Percentiles rank a stretch among this genome's conserved stretches.
Evolutionary conservation across 2,113 vertebrate species (phyloP).

Genomic region (Mesocricetus auratus): DNA sequence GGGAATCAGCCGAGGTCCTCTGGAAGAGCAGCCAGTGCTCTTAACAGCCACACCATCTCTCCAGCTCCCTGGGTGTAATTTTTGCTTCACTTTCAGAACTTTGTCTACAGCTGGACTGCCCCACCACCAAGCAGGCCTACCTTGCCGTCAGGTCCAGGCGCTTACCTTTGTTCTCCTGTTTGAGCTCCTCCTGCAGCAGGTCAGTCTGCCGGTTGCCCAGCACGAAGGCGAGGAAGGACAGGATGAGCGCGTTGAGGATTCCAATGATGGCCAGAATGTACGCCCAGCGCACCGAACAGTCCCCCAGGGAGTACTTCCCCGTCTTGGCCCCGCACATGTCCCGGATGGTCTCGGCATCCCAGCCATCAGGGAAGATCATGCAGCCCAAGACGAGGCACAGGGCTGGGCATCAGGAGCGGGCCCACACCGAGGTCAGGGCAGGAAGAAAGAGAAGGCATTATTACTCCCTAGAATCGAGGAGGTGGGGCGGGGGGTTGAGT

Average conservation of each 20-base stretch:
- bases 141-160: accelerated
- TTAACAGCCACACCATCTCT: not conserved
- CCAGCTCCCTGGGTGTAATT: not conserved
- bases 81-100: not conserved
- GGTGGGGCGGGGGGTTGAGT: too few relatives aligned
- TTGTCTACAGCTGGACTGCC: accelerated
- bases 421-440: not conserved
- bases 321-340: slow-evolving; percentile 96
- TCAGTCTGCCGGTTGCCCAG: slow-evolving; percentile 96
- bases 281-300: slow-evolving; percentile 96
- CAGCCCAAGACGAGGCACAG: slow-evolving; percentile 96
- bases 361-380: slow-evolving; percentile 96
- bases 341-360: slow-evolving; percentile 95
- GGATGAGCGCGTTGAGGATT: slow-evolving; percentile 96
- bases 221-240: slow-evolving; percentile 96
- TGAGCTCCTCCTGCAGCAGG: slow-evolving; percentile 93
- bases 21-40: not conserved
- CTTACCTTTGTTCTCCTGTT: slow-evolving; percentile 93
- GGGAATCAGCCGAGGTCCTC: not conserved
- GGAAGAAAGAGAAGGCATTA: slow-evolving; percentile 47
- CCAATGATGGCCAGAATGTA: slow-evolving; percentile 97
- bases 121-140: not conserved
- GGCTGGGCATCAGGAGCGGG: slow-evolving; percentile 84
- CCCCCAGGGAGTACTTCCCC: slow-evolving; percentile 93
- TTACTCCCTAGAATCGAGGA: not conserved